Conservation (phyloP, 1,140 invertebrate species). For the Aphelenchoides besseyi region DNA sequence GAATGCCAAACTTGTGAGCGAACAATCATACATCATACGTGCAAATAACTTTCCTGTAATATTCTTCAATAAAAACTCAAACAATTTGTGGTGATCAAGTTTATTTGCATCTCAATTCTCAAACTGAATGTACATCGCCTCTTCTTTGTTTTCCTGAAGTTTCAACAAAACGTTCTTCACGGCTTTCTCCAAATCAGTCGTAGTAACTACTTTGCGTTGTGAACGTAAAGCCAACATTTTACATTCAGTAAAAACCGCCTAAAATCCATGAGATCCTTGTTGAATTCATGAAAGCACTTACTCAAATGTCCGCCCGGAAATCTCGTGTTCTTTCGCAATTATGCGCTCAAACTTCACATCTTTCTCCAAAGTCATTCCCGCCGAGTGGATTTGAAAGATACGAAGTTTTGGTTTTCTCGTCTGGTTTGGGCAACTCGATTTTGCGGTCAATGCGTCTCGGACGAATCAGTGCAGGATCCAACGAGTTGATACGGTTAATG, state of each 20-base stretch:
- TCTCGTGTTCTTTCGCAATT: conserved; percentile 38
- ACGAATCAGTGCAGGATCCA: conserved; percentile 66
- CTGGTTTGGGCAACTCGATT: conserved; percentile 65
- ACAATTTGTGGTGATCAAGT: no score
- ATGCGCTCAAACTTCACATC: conserved; percentile 47
- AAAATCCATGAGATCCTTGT: conserved; percentile 11
- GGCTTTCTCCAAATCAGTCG: conserved; percentile 46
- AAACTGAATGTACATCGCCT: conserved; percentile 36
- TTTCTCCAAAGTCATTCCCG: conserved; percentile 47
- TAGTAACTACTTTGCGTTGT: conserved; percentile 40
- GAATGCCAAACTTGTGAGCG: conserved; percentile 81
- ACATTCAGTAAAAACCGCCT: conserved; percentile 51
- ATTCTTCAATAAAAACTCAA: no score
- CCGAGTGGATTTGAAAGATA: conserved; percentile 52
- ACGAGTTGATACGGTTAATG: conserved; percentile 66
- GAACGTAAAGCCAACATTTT: conserved; percentile 48
- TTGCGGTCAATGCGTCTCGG: conserved; percentile 67
- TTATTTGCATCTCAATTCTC: not conserved
- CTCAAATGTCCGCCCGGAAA: conserved; percentile 53
- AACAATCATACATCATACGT: conserved; percentile 71
- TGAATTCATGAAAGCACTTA: conserved; percentile 2
- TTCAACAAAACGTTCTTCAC: conserved; percentile 39
- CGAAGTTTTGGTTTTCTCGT: conserved; percentile 63
- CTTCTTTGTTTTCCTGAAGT: conserved; percentile 35
- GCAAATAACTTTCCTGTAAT: conserved; percentile 5